Evolutionary conservation across 2,888 invertebrate genomes (phyloP), one percentile per base, ranked within the genome.

Genomic region (Lithophane semibrunnea): DNA sequence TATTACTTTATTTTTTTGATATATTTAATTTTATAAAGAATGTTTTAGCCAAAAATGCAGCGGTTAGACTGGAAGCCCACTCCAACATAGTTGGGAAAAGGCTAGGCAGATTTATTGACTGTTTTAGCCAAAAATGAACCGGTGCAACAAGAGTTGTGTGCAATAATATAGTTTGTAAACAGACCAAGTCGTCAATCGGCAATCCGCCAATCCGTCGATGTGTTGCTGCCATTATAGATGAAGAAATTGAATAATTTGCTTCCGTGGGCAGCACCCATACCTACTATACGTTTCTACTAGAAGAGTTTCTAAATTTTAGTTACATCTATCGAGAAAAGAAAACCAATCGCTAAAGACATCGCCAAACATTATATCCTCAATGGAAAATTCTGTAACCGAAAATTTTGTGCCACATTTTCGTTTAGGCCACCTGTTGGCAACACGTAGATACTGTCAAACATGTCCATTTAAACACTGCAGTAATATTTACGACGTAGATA

Each of bases 401-500:
- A 76, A 67, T 47, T n/a, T 24, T 54, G 56, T 24, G 47, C 66
- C 12, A 67, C 42, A 63, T 78, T 73, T 77, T 56, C 18, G 29
- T 52, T 61, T n/a, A 73, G 52, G 47, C 75, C 44, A 44, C 49
- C 61, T 68, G 54, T 78, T 68, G 52, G 52, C 12, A 61, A 63
- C 67, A 54, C 44, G 37, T n/a, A 72, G 70, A 73, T 71, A 82
- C 29, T 76, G 65, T 73, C 73, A 80, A 80, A 85, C n/a, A 58
- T 76, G 77, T 75, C 63, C 70, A 68, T 76, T 54, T 76, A 71
- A 76, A 75, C 64, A 73, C 42, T 37, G 21, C 49, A 37, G 61
- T 63, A 54, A 67, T 71, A 75, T 82, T 83, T 79, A 83, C 73
- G 42, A 76, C 21, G 56, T 1, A 67, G 88, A 87, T 86, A 87